Conservation (phyloP, 2,797 vertebrate genomes). For the Gallirallus australis region DNA sequence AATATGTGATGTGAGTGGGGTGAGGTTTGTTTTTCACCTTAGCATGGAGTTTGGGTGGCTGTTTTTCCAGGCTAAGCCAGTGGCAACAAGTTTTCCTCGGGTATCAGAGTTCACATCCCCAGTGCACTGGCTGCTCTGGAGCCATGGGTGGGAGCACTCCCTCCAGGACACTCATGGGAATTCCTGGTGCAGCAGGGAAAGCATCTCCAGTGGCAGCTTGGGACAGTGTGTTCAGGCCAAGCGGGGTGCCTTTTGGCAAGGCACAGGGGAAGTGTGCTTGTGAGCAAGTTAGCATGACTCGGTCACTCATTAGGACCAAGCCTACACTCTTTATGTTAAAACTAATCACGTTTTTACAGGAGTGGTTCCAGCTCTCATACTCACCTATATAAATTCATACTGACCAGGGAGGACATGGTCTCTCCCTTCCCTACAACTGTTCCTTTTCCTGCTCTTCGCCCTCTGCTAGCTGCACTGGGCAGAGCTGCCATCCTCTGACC, state of each 20-base stretch:
- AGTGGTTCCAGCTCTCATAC: not conserved
- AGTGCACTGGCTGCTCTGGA: not conserved
- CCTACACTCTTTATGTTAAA: not conserved
- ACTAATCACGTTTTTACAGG: no score
- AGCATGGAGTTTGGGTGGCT: not conserved
- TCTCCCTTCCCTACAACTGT: not conserved
- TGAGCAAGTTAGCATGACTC: accelerated
- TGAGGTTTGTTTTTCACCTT: not conserved
- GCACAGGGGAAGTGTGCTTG: accelerated
- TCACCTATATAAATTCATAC: not conserved
- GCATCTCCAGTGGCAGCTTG: not conserved
- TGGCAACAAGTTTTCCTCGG: not conserved
- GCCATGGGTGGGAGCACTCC: not conserved
- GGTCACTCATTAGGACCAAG: not conserved
- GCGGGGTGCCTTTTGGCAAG: not conserved
- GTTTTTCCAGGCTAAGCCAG: not conserved
- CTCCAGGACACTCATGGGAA: not conserved
- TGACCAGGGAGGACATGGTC: not conserved
- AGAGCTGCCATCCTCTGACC: not conserved
- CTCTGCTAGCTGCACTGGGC: not conserved
- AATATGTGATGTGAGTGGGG: accelerated
- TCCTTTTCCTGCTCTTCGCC: not conserved
- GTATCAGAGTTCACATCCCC: not conserved
- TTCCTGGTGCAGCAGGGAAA: not conserved
- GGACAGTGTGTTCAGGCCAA: accelerated